Conservation (phyloP, 2,113 vertebrate species). For the Aspidoscelis tigris region DNA sequence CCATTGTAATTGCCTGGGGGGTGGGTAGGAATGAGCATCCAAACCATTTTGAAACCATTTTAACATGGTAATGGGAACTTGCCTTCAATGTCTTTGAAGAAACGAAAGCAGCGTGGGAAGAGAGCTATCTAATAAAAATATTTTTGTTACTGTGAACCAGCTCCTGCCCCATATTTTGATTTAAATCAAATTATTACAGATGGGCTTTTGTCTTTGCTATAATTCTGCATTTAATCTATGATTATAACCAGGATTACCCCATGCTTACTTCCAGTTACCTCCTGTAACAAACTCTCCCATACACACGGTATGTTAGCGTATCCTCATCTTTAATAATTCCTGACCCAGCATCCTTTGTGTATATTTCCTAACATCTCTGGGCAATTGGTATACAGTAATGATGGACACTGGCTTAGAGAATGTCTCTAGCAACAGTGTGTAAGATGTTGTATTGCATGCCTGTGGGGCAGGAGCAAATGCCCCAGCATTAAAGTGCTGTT, state of each 20-base stretch:
- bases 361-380: neutral
- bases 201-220: too few species aligned
- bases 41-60: too few species aligned
- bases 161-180: neutral
- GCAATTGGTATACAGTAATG: neutral
- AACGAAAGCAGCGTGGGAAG: slow-evolving; percentile 8
- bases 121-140: neutral
- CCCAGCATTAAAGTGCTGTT: too few species aligned
- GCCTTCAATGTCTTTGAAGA: slow-evolving; percentile 13
- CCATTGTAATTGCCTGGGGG: too few species aligned
- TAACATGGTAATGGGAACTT: too few species aligned
- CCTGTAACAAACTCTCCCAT: neutral
- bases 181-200: neutral
- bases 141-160: neutral
- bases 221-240: too few species aligned
- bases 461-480: too few species aligned
- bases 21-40: too few species aligned
- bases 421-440: too few species aligned
- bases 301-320: neutral
- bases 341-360: neutral
- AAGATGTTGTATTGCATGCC: too few species aligned
- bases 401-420: neutral
- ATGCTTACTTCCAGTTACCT: neutral
- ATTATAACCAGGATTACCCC: neutral
- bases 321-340: neutral